Evolutionary conservation across 1,140 invertebrate species (phyloP), one percentile per base, ranked within the genome.

Genomic region (Archivesica marissinica): DNA sequence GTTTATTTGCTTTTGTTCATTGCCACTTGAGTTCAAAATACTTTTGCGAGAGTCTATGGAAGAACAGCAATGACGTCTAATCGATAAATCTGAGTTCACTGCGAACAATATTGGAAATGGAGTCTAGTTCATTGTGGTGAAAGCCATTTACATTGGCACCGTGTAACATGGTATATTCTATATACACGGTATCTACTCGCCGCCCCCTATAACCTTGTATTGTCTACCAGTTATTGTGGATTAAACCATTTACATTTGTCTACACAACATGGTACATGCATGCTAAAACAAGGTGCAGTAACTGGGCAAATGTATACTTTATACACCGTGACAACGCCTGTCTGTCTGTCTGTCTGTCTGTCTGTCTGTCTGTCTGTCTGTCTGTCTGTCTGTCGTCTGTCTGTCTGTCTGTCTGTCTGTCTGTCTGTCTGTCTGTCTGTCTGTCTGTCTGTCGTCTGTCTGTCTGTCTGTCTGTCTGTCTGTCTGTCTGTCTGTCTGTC

Each of bases 371-470:
- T 72, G 38, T 72, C 33, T 72, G n/a, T n/a, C n/a, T n/a, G n/a
- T n/a, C 33, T 41, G 68, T 72, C 33, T 72, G 68, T 72, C 33
- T 72, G n/a, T n/a, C n/a, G n/a, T n/a, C n/a, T n/a, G n/a, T n/a
- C n/a, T n/a, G n/a, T n/a, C n/a, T n/a, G n/a, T n/a, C n/a, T n/a
- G n/a, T n/a, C n/a, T n/a, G n/a, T n/a, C n/a, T n/a, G n/a, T n/a
- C n/a, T n/a, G n/a, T n/a, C n/a, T n/a, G n/a, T n/a, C n/a, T n/a
- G n/a, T n/a, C n/a, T n/a, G n/a, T n/a, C n/a, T n/a, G n/a, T n/a
- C n/a, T n/a, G n/a, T n/a, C n/a, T n/a, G n/a, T n/a, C n/a, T n/a
- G n/a, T n/a, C n/a, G n/a, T n/a, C n/a, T n/a, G n/a, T n/a, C n/a
- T n/a, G n/a, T n/a, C n/a, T n/a, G n/a, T n/a, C n/a, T n/a, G n/a